A percentile compares a stretch with the other conserved stretches of the same genome.
These are phyloP conservation scores for Podargus strigoides DNA, from an alignment of 2,797 vertebrate species.

Conservation along the genomic window DNA sequence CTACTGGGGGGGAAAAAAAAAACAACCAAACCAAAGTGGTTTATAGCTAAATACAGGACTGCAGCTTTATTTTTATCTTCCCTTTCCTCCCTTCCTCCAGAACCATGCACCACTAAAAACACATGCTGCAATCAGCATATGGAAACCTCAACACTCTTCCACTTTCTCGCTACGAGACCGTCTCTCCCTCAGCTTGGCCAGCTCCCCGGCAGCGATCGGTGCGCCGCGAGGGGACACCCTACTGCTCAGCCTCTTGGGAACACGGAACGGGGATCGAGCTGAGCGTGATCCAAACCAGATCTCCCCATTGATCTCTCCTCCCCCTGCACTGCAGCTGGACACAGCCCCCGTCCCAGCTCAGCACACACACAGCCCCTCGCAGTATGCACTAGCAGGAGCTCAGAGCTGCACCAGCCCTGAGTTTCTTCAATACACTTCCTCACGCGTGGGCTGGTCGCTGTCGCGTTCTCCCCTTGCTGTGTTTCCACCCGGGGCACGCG, in stretches of 20 bases:
- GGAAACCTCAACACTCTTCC: slow-evolving; percentile 27
- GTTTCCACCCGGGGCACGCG: neutral
- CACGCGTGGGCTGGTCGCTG: neutral
- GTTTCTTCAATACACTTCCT: neutral
- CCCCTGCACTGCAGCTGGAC: rapidly evolving
- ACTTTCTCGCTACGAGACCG: neutral
- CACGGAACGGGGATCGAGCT: rapidly evolving
- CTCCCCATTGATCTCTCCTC: neutral
- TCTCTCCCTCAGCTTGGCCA: slow-evolving; percentile 8
- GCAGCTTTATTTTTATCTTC: slow-evolving; percentile 56
- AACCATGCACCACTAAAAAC: neutral
- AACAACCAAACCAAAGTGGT: neutral
- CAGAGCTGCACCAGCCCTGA: neutral
- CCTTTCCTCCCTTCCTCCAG: slow-evolving; percentile 52
- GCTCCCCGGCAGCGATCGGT: neutral
- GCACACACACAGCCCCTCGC: neutral
- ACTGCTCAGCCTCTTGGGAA: neutral
- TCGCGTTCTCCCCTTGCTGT: neutral
- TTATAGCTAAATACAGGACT: slow-evolving; percentile 47
- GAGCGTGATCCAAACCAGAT: neutral
- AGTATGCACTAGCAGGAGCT: neutral
- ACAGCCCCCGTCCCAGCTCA: rapidly evolving
- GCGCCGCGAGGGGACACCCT: neutral
- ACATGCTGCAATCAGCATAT: neutral
- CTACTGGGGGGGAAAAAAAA: neutral